These are phyloP conservation scores for Hyphantria cunea DNA, from an alignment of 1,140 invertebrate genomes.

Conservation along the genomic window DNA sequence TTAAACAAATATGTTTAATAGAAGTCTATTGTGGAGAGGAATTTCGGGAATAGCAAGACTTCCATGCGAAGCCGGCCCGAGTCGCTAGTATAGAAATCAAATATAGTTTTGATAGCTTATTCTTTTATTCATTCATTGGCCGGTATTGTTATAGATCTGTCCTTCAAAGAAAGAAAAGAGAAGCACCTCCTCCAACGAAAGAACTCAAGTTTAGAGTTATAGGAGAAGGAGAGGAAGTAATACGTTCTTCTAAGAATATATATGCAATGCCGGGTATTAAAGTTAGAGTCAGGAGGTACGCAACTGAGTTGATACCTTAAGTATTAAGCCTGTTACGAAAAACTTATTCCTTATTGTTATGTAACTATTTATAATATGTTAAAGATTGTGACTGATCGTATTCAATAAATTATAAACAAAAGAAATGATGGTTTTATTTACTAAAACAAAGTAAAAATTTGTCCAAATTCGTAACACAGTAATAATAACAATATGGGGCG, in stretches of 20 bases:
- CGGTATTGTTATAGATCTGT: conserved; percentile 46
- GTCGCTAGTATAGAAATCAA: no score
- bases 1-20: no score
- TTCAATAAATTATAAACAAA: no score
- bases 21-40: no score
- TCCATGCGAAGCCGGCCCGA: no score
- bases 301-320: conserved; percentile 43
- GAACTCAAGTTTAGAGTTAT: conserved; percentile 39
- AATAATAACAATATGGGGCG: no score
- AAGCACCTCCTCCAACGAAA: conserved; percentile 33
- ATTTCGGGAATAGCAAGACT: no score
- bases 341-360: conserved; percentile 1
- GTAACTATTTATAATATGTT: no score
- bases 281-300: conserved; percentile 64
- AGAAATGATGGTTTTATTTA: no score
- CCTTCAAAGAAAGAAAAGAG: conserved; percentile 46
- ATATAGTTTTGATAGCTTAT: background rate
- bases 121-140: background rate
- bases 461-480: no score
- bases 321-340: conserved; percentile 2
- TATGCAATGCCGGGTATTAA: conserved; percentile 52
- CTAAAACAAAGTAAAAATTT: no score
- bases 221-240: conserved; percentile 51
- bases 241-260: conserved; percentile 42
- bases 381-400: no score